Base-by-base conservation (phyloP, 2,888 invertebrate species). In the Clostera curtula region DNA sequence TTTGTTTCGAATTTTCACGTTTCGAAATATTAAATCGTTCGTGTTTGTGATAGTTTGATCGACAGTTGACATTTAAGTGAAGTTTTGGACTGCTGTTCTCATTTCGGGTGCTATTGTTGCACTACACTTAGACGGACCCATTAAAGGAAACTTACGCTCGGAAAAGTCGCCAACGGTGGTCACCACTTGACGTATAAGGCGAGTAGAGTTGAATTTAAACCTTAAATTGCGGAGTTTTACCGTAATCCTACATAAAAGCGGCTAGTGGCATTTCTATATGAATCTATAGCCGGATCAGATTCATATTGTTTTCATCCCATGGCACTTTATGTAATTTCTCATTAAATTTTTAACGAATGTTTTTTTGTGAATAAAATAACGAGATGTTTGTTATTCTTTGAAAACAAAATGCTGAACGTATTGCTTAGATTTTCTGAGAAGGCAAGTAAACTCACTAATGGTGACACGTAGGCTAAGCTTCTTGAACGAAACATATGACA, bases 391-490 rank as follows among this genome's bases (percentile, higher is more conserved):
- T n/a, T n/a, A n/a, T n/a, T n/a, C n/a, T n/a, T n/a, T n/a, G n/a
- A n/a, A n/a, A n/a, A n/a, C n/a, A n/a, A n/a, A n/a, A n/a, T n/a
- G n/a, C n/a, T n/a, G n/a, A n/a, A n/a, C n/a, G n/a, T n/a, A n/a
- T 71, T 62, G 51, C 38, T 60, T 56, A 48, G 37, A 46, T 44
- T 62, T 43, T 49, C 46, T 43, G 40, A 25, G 49, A 51, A 56
- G 62, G 56, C 59, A 66, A 58, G 59, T 49, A 47, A 53, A 56
- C 56, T 53, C 55, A 54, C 56, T 45, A 57, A 50, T 50, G 55
- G 65, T 71, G 73, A 70, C 75, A 77, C 73, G 77, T 76, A 76
- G 69, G 63, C 62, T 69, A 69, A 58, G 43, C 41, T 47, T 62
- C 62, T 60, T 61, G 59, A 64, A 60, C 53, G 56, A 70, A 69